Evolutionary conservation across 2,797 vertebrate species (phyloP).

Genomic region (Dermochelys coriacea): DNA sequence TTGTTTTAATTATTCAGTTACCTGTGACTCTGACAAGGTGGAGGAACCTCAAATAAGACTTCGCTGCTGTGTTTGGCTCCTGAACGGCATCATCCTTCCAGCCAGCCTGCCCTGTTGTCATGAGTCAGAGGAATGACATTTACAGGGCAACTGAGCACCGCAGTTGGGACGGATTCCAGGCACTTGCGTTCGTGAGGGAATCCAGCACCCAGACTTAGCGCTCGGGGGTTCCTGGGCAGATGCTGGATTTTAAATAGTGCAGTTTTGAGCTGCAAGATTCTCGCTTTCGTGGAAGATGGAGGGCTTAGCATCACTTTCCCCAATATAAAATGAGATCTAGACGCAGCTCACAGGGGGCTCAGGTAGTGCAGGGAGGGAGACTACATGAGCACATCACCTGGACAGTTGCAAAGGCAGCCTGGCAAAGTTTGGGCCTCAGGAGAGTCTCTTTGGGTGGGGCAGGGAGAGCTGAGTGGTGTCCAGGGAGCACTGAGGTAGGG

Average conservation of each 20-base stretch:
- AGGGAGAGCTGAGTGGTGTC: not conserved
- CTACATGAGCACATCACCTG: not conserved
- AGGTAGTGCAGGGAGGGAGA: not conserved
- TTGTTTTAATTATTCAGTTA: slow-evolving; percentile 67
- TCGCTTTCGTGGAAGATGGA: not conserved
- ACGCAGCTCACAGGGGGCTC: not conserved
- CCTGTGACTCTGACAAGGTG: slow-evolving; percentile 64
- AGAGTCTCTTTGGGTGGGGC: not conserved
- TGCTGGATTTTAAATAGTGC: not conserved
- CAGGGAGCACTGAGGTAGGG: not conserved
- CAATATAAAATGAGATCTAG: too few species aligned
- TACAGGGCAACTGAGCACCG: not conserved
- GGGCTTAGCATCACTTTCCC: not conserved
- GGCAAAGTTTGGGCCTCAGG: not conserved
- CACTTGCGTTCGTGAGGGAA: slow-evolving; percentile 51
- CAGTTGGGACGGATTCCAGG: not conserved
- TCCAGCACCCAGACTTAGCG: fast-evolving
- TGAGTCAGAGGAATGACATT: slow-evolving; percentile 67
- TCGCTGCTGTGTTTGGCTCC: slow-evolving; percentile 70
- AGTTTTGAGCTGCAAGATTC: not conserved
- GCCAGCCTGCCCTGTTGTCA: slow-evolving; percentile 66
- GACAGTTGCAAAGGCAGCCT: not conserved
- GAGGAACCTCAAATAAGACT: slow-evolving; percentile 61
- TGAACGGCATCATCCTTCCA: slow-evolving; percentile 71
- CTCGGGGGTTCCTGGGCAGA: not conserved